Base-by-base conservation (phyloP, 2,888 invertebrate genomes). In the Drosophila longiperda region DNA sequence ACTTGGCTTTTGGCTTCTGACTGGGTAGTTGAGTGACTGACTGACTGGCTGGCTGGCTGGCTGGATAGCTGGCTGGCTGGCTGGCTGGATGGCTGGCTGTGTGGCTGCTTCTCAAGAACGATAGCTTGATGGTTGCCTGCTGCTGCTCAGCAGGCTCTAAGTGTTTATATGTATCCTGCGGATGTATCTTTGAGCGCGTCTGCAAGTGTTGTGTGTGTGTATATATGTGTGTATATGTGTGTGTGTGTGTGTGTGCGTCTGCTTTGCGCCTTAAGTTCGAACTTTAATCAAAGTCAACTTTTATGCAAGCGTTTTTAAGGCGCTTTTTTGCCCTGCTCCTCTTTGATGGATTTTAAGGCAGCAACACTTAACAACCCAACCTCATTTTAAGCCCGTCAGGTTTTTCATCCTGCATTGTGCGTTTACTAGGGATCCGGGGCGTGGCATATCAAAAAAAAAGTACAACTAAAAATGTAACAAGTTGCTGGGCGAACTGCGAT, bases 201-300 rank as follows among this genome's bases (percentile, higher is more conserved):
- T 40, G 42, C 45, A 11, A 33, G 52, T 63, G 6, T n/a, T n/a
- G 29, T 61, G 20, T 38, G 23, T 52, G n/a, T 29, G 23, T 50
- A 33, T 66, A 11, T 52, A n/a, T 29, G 20, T 38, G 29, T 49
- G 34, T 53, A n/a, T n/a, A n/a, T 50, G 34, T 66, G 15, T 52
- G 20, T 29, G 20, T 38, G 29, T 49, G 34, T 53, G 49, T 26
- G 52, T 58, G 49, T 59, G 63, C 69, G 71, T 45, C n/a, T 34
- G 34, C 67, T 81, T 78, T 89, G 83, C 77, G 89, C 75, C 73
- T 82, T 75, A 70, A 78, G 81, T 83, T 90, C 82, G 86, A 87
- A 87, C 87, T 87, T 87, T 87, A 87, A 87, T 87, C 90, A 87
- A 87, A 87, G 87, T 87, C 82, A 88, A 88, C 90, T 90, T 88